Conservation (phyloP, 2,797 vertebrate genomes). For the Australoheros facetus region DNA sequence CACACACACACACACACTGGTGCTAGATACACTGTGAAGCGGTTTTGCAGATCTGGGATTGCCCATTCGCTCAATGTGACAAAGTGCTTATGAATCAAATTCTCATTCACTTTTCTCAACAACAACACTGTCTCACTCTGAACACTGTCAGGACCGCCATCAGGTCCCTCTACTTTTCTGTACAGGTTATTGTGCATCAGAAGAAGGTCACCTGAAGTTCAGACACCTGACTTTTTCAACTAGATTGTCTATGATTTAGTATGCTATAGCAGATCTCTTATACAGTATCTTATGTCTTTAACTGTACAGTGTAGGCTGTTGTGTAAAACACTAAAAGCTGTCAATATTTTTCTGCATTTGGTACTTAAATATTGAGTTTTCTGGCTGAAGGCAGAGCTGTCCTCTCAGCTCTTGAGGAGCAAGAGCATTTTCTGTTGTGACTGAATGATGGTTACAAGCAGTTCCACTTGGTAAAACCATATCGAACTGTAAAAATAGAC, state of each 20-base stretch:
- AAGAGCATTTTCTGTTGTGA: slow-evolving; percentile 34
- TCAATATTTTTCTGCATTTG: slow-evolving; percentile 77
- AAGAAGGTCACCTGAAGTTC: slow-evolving; percentile 46
- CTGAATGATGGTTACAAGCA: slow-evolving; percentile 54
- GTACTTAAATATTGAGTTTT: slow-evolving; percentile 52
- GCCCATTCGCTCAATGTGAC: slow-evolving; percentile 82
- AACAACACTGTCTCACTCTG: slow-evolving; percentile 66
- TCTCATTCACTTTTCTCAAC: slow-evolving; percentile 55
- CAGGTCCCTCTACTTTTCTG: slow-evolving; percentile 37
- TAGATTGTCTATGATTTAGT: slow-evolving; percentile 54
- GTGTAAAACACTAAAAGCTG: slow-evolving; percentile 83
- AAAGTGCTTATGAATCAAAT: slow-evolving; percentile 67
- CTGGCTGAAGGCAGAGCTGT: slow-evolving; percentile 51
- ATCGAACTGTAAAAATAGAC: slow-evolving; percentile 54
- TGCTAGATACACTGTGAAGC: slow-evolving; percentile 99
- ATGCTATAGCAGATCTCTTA: slow-evolving; percentile 66
- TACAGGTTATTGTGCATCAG: slow-evolving; percentile 46
- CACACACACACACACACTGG: slow-evolving; percentile 89
- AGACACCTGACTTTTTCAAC: slow-evolving; percentile 45
- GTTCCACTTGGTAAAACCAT: slow-evolving; percentile 63
- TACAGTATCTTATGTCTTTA: slow-evolving; percentile 70
- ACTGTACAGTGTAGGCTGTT: slow-evolving; percentile 78
- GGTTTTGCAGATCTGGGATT: slow-evolving; percentile 84
- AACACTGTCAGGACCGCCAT: slow-evolving; percentile 60
- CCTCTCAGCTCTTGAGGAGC: slow-evolving; percentile 47